Evolutionary conservation across 1,140 invertebrate genomes (phyloP).

Genomic region (Dendroctonus valens): DNA sequence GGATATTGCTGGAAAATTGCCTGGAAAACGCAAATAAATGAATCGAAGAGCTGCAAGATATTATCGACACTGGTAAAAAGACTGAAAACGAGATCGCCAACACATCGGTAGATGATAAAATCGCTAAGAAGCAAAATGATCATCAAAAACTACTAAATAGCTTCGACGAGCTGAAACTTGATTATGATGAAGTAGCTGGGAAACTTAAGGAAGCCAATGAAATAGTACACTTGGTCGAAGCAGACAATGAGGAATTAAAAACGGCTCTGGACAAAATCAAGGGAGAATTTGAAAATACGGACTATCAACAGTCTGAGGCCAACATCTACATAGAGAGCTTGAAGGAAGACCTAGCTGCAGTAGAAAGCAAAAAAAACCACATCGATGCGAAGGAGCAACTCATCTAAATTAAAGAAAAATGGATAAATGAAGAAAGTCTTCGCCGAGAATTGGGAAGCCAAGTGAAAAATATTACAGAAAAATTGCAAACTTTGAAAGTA

Average conservation of each 20-base stretch:
- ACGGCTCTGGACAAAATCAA: conserved; percentile 49
- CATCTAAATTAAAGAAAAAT: conserved; percentile 39
- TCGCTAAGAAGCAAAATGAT: conserved; percentile 31
- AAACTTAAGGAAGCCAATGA: conserved; percentile 49
- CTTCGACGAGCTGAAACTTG: conserved; percentile 41
- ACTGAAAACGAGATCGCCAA: conserved; percentile 21
- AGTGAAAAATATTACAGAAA: conserved; percentile 38
- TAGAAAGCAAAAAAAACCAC: conserved; percentile 47
- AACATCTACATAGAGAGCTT: conserved; percentile 44
- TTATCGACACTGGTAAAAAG: conserved; percentile 27
- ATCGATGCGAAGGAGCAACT: conserved; percentile 42
- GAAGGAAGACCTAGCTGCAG: conserved; percentile 47
- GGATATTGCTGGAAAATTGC: conserved; percentile 60
- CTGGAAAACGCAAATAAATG: conserved; percentile 51
- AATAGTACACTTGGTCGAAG: conserved; percentile 37
- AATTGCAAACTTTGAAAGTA: conserved; percentile 44
- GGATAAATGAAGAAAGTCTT: conserved; percentile 37
- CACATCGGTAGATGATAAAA: conserved; percentile 27
- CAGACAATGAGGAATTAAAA: conserved; percentile 45
- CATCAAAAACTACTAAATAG: conserved; percentile 36
- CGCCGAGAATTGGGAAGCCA: conserved; percentile 38
- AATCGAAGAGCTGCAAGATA: conserved; percentile 45
- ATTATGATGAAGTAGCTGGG: conserved; percentile 51
- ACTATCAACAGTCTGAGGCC: conserved; percentile 49
- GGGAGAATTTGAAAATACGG: conserved; percentile 52